Percentiles rank a stretch among this genome's conserved stretches.
phyloP scores from a whole-genome alignment of 64 coral and sea anemone species.

The Pachyseris speciosa region DNA sequence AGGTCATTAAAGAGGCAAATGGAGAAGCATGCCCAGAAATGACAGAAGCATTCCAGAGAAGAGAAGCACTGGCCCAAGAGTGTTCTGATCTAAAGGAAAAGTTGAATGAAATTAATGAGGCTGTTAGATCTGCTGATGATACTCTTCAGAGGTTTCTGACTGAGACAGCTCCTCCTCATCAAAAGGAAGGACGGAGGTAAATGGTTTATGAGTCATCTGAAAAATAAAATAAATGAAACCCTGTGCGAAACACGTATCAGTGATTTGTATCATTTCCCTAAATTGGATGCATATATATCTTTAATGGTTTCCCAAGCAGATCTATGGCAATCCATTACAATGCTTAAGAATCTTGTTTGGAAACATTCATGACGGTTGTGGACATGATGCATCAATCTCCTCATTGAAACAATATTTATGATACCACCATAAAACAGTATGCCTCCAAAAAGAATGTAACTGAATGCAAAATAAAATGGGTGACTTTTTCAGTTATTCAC shows the following conservation, averaged over 20 bases:
- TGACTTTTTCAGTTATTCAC: too few relatives aligned
- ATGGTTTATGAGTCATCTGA: background rate
- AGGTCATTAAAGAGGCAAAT: slow-evolving; percentile 20
- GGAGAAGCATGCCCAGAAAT: slow-evolving; percentile 15
- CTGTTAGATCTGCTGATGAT: background rate
- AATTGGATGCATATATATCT: too few relatives aligned
- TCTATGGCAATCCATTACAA: too few relatives aligned
- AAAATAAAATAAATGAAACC: background rate
- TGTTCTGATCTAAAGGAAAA: background rate
- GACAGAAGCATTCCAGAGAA: background rate
- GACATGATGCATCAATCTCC: too few relatives aligned
- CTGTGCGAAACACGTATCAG: background rate
- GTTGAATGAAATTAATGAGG: background rate
- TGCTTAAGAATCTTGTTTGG: too few relatives aligned
- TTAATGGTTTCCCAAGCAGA: too few relatives aligned
- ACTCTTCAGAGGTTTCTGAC: background rate
- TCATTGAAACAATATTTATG: too few relatives aligned
- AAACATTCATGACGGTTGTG: too few relatives aligned
- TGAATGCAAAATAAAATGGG: too few relatives aligned
- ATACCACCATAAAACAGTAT: background rate
- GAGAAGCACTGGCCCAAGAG: background rate
- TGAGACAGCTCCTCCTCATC: background rate
- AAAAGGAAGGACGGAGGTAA: background rate
- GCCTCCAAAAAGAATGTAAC: background rate
- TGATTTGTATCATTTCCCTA: too few relatives aligned